These are phyloP conservation scores for Megalops atlanticus DNA, from an alignment of 2,113 vertebrate genomes.

Conservation along the genomic window DNA sequence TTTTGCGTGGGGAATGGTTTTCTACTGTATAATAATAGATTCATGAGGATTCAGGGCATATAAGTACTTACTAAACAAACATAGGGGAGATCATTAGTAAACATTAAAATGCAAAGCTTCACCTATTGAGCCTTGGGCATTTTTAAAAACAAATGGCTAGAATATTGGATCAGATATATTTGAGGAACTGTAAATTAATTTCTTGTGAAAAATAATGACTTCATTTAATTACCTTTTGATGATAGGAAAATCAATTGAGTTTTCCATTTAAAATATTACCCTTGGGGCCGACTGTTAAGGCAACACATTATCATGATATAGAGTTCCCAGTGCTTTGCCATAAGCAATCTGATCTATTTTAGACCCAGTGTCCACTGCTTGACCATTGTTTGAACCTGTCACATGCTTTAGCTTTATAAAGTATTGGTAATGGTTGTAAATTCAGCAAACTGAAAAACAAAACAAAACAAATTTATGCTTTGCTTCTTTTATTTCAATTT, in stretches of 20 bases:
- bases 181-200: conserved; percentile 46
- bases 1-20: conserved; percentile 7
- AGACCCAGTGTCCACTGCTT: no score
- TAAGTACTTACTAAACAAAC: conserved; percentile 1
- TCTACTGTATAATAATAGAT: not conserved
- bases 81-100: conserved; percentile 39
- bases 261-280: conserved; percentile 39
- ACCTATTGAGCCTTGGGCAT: conserved; percentile 33
- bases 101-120: conserved; percentile 29
- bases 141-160: conserved; percentile 13
- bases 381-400: no score
- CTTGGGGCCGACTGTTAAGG: conserved; percentile 42
- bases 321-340: not conserved
- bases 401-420: no score
- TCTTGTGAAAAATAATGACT: conserved; percentile 38
- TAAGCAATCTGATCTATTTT: no score
- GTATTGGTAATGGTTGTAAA: no score
- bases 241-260: conserved; percentile 48
- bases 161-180: conserved; percentile 49
- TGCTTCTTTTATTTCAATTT: no score
- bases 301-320: conserved; percentile 25
- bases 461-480: no score
- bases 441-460: no score
- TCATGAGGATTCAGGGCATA: not conserved
- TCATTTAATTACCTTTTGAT: conserved; percentile 55